A percentile compares a stretch with the other conserved stretches of the same genome.
Evolutionary conservation across 2,888 invertebrate genomes (phyloP).

Genomic region (Plagiodera versicolora): DNA sequence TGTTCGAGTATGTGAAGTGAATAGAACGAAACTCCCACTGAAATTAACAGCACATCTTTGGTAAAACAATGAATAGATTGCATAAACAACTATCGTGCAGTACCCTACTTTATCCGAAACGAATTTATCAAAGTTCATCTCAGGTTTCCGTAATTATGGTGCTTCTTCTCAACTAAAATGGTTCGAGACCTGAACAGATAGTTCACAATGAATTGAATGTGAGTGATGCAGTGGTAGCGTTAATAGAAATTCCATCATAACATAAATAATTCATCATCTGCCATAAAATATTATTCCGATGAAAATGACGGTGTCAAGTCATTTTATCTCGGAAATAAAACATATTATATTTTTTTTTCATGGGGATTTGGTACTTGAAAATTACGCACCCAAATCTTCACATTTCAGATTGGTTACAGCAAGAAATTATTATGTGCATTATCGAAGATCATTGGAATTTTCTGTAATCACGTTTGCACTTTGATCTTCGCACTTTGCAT

Average conservation of each 20-base stretch:
- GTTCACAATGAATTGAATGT: not conserved
- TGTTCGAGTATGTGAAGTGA: not conserved
- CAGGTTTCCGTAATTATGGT: not conserved
- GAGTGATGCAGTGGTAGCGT: not conserved
- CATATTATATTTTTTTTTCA: no score
- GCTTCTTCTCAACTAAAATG: not conserved
- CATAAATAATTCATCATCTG: no score
- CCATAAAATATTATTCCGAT: no score
- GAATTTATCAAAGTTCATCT: not conserved
- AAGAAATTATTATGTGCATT: not conserved
- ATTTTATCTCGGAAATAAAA: no score
- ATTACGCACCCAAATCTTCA: not conserved
- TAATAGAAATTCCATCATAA: not conserved
- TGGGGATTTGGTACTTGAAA: no score
- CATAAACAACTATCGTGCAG: not conserved
- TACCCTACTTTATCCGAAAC: not conserved
- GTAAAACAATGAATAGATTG: not conserved
- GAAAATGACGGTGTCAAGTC: no score
- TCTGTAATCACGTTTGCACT: not conserved
- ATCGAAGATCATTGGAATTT: not conserved
- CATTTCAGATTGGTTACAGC: not conserved
- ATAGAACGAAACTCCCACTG: no score
- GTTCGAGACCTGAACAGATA: not conserved
- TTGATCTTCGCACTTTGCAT: not conserved
- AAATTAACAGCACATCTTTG: not conserved